Conservation (phyloP, 2,113 vertebrate species). For the Alaudala cheleensis region DNA sequence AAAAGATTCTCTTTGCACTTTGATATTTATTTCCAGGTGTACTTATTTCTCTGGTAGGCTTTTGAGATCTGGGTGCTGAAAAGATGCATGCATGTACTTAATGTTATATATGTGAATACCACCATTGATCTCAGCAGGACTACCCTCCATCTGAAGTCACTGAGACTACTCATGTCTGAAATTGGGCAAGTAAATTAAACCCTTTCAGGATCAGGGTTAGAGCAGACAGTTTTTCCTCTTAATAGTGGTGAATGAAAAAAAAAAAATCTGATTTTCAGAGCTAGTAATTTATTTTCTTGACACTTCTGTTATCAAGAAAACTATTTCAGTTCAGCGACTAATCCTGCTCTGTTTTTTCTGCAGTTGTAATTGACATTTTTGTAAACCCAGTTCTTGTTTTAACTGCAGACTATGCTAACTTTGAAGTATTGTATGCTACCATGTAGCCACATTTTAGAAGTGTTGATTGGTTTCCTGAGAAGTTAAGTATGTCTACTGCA, state of each 20-base stretch:
- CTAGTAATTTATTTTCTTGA: not conserved
- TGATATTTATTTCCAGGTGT: slow-evolving; percentile 36
- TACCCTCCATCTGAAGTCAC: slow-evolving; percentile 13
- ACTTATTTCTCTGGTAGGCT: not conserved
- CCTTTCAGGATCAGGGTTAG: not conserved
- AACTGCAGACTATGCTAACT: not conserved
- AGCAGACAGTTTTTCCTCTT: not conserved
- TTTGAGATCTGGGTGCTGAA: slow-evolving; percentile 27
- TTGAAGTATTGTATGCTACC: not conserved
- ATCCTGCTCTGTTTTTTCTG: not conserved
- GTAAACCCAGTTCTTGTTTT: not conserved
- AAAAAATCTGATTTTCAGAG: not conserved
- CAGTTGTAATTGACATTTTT: not conserved
- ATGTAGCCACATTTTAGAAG: not conserved
- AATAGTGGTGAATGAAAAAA: not conserved
- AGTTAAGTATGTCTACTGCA: not conserved
- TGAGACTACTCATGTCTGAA: slow-evolving; percentile 4
- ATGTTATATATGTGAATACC: not conserved
- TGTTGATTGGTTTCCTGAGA: slow-evolving; percentile 15
- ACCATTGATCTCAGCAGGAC: slow-evolving; percentile 55
- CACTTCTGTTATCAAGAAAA: not conserved
- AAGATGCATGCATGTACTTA: not conserved
- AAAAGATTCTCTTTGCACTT: not conserved
- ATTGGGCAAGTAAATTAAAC: slow-evolving; percentile 25
- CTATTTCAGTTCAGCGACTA: not conserved